Percentiles rank a stretch among this genome's conserved stretches.
Evolutionary conservation across 1,140 invertebrate species (phyloP).

Genomic region (Nebria ingens): DNA sequence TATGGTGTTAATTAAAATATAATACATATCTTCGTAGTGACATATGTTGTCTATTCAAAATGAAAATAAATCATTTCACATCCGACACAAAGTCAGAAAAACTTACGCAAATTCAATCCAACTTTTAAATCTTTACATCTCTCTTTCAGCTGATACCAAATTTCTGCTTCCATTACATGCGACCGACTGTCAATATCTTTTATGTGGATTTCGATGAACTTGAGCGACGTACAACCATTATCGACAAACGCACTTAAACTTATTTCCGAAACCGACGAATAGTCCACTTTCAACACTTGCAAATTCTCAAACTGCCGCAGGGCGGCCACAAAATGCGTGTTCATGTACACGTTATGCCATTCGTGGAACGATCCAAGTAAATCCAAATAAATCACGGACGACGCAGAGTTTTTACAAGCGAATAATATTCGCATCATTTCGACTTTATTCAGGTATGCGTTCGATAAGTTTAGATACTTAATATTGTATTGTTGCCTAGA

Average conservation of each 20-base stretch:
- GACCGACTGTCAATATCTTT: background rate
- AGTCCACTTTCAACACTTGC: background rate
- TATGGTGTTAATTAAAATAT: background rate
- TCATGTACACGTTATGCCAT: background rate
- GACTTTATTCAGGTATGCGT: background rate
- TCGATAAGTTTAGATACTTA: background rate
- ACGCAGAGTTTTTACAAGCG: background rate
- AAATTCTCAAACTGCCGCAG: background rate
- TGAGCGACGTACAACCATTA: background rate
- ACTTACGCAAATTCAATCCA: background rate
- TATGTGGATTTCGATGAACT: background rate
- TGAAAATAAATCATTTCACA: background rate
- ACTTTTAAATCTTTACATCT: background rate
- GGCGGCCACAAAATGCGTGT: background rate
- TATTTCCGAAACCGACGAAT: background rate
- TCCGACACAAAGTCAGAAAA: too few species aligned
- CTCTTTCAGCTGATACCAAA: background rate
- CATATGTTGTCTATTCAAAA: background rate
- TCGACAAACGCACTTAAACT: background rate
- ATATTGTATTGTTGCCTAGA: background rate
- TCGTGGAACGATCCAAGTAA: background rate
- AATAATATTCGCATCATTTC: background rate
- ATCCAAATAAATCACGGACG: background rate
- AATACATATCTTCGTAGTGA: background rate
- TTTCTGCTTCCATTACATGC: background rate